These are phyloP conservation scores for Brachyistius frenatus DNA, from an alignment of 2,113 vertebrate genomes.

Conservation along the genomic window DNA sequence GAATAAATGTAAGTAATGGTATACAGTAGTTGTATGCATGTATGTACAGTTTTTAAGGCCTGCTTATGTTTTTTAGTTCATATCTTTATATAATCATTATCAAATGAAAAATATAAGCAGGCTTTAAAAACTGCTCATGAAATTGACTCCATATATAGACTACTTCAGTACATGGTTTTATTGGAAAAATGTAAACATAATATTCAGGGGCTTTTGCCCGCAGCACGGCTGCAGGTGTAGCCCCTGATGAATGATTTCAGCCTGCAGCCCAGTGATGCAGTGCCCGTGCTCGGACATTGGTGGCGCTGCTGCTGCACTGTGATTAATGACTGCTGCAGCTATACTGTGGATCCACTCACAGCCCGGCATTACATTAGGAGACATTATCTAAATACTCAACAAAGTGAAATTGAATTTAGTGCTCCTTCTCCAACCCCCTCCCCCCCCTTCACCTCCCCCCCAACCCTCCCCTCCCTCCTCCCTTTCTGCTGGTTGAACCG, in stretches of 20 bases:
- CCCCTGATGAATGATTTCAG: conserved; percentile 1
- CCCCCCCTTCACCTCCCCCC: not conserved
- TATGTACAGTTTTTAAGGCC: not conserved
- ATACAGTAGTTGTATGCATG: not conserved
- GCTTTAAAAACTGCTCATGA: not conserved
- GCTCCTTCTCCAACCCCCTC: conserved; percentile 44
- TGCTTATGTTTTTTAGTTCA: not conserved
- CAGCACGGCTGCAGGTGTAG: conserved; percentile 2
- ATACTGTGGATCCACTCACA: conserved; percentile 60
- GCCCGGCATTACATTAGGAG: conserved; percentile 76
- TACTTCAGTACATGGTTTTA: not conserved
- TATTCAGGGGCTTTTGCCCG: not conserved
- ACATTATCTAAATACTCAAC: conserved; percentile 86
- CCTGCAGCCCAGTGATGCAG: conserved; percentile 22
- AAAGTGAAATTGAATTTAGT: conserved; percentile 84
- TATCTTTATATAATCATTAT: not conserved
- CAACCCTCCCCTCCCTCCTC: not conserved
- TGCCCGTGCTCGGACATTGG: conserved; percentile 59
- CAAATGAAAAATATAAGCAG: not conserved
- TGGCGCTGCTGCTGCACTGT: conserved; percentile 79
- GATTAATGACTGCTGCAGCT: conserved; percentile 49
- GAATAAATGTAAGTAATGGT: not conserved
- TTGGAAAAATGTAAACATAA: not conserved
- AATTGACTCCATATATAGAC: too few species aligned
- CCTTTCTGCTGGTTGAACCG: conserved; percentile 64